A percentile compares a stretch with the other conserved stretches of the same genome.
Evolutionary conservation across 2,113 vertebrate genomes (phyloP).

Genomic region (Zosterops pallidus): DNA sequence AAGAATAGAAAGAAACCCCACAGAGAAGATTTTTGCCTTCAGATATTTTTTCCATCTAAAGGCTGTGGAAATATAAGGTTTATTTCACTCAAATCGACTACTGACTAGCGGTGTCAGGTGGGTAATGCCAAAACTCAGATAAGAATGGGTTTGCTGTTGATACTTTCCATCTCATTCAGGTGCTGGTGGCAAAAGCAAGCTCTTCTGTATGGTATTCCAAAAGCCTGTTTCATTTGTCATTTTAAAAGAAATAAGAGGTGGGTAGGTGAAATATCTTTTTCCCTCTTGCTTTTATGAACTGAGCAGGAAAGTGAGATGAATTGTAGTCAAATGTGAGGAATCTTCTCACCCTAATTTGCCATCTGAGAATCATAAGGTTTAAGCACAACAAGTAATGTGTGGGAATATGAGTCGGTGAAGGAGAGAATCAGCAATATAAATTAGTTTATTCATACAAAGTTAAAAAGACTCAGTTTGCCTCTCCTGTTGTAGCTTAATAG

Average conservation of each 20-base stretch:
- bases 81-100: neutral
- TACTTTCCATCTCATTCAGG: neutral
- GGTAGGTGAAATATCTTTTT: neutral
- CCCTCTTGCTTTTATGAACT: neutral
- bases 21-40: neutral
- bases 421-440: conserved; percentile 5
- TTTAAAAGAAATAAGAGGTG: neutral
- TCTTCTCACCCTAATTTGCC: conserved; percentile 33
- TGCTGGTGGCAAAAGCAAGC: neutral
- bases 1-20: neutral
- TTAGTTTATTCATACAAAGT: neutral
- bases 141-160: neutral
- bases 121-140: neutral
- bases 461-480: neutral
- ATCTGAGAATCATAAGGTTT: neutral
- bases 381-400: neutral
- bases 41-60: neutral
- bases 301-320: neutral
- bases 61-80: neutral
- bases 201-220: neutral
- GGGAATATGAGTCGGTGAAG: neutral
- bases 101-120: neutral
- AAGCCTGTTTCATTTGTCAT: neutral
- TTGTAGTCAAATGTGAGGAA: neutral
- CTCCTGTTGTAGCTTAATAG: neutral